Conservation (phyloP, 2,888 invertebrate species). For the Sialis fuliginosa region DNA sequence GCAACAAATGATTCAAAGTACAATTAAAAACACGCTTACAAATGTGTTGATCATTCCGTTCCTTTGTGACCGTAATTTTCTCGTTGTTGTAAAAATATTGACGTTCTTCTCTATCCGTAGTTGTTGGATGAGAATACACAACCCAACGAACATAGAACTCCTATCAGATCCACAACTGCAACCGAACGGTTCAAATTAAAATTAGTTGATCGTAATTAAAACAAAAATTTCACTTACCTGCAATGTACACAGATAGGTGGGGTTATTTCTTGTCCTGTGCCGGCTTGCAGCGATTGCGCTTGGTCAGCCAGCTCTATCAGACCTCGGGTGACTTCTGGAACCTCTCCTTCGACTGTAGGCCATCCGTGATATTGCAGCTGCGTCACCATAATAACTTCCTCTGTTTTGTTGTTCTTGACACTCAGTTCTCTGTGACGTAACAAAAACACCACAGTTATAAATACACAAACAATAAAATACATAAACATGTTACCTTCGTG, state of each 20-base stretch:
- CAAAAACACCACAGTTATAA: background rate
- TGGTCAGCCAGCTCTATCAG: slow-evolving; percentile 75
- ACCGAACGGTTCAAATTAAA: slow-evolving; percentile 7
- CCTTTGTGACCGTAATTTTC: slow-evolving; percentile 72
- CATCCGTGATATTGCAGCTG: slow-evolving; percentile 86
- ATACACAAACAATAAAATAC: background rate
- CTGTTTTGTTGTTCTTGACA: slow-evolving; percentile 36
- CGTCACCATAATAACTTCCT: slow-evolving; percentile 54
- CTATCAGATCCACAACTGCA: slow-evolving; percentile 66
- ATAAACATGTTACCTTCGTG: slow-evolving; percentile 49
- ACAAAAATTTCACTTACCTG: slow-evolving; percentile 30
- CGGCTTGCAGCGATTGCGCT: slow-evolving; percentile 26
- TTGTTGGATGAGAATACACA: slow-evolving; percentile 73
- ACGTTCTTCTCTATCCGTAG: slow-evolving; percentile 68
- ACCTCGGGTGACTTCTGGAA: slow-evolving; percentile 75
- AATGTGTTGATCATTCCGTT: slow-evolving; percentile 68
- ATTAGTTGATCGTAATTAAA: background rate
- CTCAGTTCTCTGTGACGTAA: slow-evolving; percentile 18
- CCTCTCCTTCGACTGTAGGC: slow-evolving; percentile 79
- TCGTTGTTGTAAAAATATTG: slow-evolving; percentile 67
- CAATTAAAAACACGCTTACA: slow-evolving; percentile 33
- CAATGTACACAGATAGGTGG: slow-evolving; percentile 76
- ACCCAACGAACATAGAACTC: slow-evolving; percentile 76
- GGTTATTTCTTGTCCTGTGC: slow-evolving; percentile 22
- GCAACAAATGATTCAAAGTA: slow-evolving; percentile 18